Conservation (phyloP, 2,113 vertebrate genomes). For the Peromyscus californicus region DNA sequence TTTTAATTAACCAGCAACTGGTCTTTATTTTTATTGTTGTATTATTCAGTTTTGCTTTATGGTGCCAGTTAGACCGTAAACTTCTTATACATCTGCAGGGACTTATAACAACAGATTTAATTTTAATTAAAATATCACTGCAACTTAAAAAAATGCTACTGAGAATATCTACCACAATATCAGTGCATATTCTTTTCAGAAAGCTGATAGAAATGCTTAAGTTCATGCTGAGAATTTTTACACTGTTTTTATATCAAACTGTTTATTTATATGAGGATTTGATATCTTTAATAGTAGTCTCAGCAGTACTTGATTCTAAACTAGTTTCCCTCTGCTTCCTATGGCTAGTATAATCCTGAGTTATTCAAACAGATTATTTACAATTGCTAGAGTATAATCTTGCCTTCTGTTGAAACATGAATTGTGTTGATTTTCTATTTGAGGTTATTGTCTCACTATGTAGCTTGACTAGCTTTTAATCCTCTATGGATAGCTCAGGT, state of each 20-base stretch:
- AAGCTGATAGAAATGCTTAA: not conserved
- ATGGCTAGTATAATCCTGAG: not conserved
- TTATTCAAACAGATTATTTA: constrained; percentile 17
- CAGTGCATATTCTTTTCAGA: not conserved
- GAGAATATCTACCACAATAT: constrained; percentile 19
- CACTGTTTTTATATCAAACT: not conserved
- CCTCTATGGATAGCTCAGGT: not conserved
- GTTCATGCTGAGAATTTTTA: not conserved
- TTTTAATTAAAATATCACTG: constrained; percentile 65
- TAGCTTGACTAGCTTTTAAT: not conserved
- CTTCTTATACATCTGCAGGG: constrained; percentile 22
- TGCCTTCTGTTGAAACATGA: not conserved
- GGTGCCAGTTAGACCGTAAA: constrained; percentile 70
- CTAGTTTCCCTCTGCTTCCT: constrained; percentile 12
- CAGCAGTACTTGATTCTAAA: constrained; percentile 26
- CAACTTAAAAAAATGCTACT: constrained; percentile 29
- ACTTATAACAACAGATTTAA: constrained; percentile 63
- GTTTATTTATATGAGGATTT: constrained; percentile 17
- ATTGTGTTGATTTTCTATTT: not conserved
- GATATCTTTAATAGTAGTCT: not conserved
- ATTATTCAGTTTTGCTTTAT: constrained; percentile 68
- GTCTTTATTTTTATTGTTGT: constrained; percentile 58
- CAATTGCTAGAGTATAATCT: not conserved
- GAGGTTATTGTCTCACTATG: too few species aligned
- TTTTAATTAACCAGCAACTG: constrained; percentile 77